Conservation (phyloP, 1,140 invertebrate genomes). For the Tetramorium parvispinum region DNA sequence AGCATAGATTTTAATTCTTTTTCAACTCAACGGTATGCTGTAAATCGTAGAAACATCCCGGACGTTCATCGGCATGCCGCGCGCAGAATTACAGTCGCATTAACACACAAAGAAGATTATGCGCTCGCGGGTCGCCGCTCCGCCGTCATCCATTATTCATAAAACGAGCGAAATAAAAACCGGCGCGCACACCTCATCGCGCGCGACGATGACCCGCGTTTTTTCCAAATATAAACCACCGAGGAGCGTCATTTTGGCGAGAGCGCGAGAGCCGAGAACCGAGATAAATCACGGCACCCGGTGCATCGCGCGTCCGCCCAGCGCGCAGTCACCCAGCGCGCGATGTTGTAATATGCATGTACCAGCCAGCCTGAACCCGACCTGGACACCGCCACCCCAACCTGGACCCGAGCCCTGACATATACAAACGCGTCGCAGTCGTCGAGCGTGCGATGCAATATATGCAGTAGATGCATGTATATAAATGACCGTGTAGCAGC, state of each 20-base stretch:
- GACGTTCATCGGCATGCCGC: constrained; percentile 49
- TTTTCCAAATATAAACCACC: constrained; percentile 39
- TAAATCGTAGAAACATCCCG: constrained; percentile 33
- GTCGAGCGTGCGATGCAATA: constrained; percentile 49
- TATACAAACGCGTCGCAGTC: constrained; percentile 67
- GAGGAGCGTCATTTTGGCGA: constrained; percentile 33
- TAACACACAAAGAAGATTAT: constrained; percentile 60
- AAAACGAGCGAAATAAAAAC: constrained; percentile 47
- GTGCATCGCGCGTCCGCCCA: constrained; percentile 23
- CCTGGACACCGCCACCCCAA: constrained; percentile 13
- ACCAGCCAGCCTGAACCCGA: constrained; percentile 35
- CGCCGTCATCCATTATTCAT: constrained; percentile 59
- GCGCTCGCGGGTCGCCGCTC: constrained; percentile 40
- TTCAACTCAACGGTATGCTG: not conserved
- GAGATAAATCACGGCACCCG: constrained; percentile 51
- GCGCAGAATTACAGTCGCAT: constrained; percentile 55
- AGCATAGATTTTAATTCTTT: constrained; percentile 25
- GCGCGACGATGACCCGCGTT: constrained; percentile 49
- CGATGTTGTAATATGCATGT: constrained; percentile 53
- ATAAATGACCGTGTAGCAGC: constrained; percentile 53
- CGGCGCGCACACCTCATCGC: constrained; percentile 41
- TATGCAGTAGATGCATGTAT: constrained; percentile 58
- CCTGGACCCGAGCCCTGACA: constrained; percentile 26
- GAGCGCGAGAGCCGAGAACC: constrained; percentile 21
- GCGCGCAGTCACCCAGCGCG: constrained; percentile 32